Evolutionary conservation across 2,888 invertebrate genomes (phyloP).

Genomic region (Lumbricus terrestris): DNA sequence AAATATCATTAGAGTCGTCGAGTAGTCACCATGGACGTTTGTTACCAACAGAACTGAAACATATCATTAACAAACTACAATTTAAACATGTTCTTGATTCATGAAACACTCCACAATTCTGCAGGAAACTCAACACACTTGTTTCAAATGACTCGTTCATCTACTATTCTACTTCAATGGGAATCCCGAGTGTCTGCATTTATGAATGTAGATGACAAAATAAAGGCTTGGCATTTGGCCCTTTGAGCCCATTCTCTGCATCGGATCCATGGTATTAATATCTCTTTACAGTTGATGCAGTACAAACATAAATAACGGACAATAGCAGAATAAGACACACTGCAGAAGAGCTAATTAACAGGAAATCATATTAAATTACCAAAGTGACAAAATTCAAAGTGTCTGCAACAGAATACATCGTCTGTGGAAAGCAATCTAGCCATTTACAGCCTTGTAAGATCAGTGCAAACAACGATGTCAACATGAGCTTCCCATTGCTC

Average conservation of each 20-base stretch:
- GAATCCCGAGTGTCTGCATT: background rate
- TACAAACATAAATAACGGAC: background rate
- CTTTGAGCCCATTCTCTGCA: background rate
- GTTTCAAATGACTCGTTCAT: background rate
- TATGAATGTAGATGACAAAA: background rate
- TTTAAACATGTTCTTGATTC: background rate
- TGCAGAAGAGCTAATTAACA: background rate
- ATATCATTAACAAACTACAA: background rate
- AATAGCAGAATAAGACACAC: background rate
- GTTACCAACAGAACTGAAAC: background rate
- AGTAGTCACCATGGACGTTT: background rate
- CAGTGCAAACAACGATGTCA: background rate
- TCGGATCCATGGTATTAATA: background rate
- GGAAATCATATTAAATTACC: background rate
- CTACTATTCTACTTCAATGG: background rate
- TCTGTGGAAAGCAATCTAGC: background rate
- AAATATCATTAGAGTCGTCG: background rate
- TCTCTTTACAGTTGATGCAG: background rate
- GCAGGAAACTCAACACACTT: background rate
- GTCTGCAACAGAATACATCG: background rate
- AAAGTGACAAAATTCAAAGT: background rate
- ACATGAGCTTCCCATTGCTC: background rate
- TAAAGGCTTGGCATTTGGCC: background rate
- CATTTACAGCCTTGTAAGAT: background rate
- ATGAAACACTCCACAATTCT: background rate